Evolutionary conservation across 2,888 invertebrate species (phyloP).

Genomic region (Phyllotreta striolata): DNA sequence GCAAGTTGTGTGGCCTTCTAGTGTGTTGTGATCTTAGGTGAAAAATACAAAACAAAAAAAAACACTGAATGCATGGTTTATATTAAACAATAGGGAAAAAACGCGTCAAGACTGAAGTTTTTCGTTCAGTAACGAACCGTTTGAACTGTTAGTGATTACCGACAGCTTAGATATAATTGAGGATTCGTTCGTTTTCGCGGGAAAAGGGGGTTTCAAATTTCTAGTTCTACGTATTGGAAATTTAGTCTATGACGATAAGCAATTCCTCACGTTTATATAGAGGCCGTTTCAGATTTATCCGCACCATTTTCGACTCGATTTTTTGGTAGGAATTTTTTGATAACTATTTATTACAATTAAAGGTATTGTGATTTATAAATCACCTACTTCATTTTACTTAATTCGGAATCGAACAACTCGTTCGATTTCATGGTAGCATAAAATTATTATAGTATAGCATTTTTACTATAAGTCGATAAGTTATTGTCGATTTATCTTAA

Average conservation of each 20-base stretch:
- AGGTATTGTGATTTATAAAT: constrained; percentile 8
- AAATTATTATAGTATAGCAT: too few species aligned
- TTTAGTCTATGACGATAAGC: not conserved
- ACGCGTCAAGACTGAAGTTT: constrained; percentile 50
- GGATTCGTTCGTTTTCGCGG: constrained; percentile 7
- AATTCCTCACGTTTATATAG: constrained; percentile 15
- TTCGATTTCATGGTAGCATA: too few species aligned
- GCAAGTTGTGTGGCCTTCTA: constrained; percentile 48
- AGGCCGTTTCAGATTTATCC: constrained; percentile 24
- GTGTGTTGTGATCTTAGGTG: constrained; percentile 48
- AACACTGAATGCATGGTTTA: constrained; percentile 47
- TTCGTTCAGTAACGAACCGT: constrained; percentile 40
- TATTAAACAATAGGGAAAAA: constrained; percentile 36
- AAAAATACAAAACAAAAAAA: constrained; percentile 19
- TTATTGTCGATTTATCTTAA: too few species aligned
- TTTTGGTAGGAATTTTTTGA: constrained; percentile 38
- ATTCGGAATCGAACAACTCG: too few species aligned
- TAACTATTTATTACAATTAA: constrained; percentile 30
- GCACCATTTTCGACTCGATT: constrained; percentile 36
- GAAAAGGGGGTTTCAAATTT: constrained; percentile 7
- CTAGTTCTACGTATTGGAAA: constrained; percentile 2
- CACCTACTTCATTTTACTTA: not conserved
- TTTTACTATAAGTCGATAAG: too few species aligned
- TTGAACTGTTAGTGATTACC: constrained; percentile 12
- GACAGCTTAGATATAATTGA: constrained; percentile 16